These are phyloP conservation scores for Syrrhaptes paradoxus DNA, from an alignment of 2,113 vertebrate species.

Conservation along the genomic window DNA sequence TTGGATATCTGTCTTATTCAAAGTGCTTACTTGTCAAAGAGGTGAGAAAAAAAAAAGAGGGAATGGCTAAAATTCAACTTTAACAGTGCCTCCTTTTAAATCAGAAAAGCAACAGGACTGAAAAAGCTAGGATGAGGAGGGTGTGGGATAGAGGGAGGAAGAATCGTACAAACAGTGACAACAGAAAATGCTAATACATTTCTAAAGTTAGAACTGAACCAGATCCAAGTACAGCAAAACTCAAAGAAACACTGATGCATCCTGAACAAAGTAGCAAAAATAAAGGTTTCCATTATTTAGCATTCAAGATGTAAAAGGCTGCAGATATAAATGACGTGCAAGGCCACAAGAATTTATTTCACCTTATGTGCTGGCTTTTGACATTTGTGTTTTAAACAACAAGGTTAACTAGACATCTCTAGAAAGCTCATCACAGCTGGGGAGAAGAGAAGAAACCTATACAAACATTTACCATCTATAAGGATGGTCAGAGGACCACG, in stretches of 20 bases:
- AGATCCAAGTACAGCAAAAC: conserved; percentile 16
- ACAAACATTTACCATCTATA: neutral
- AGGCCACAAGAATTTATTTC: conserved; percentile 35
- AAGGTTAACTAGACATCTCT: neutral
- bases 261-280: conserved; percentile 44
- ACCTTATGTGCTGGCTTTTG: conserved; percentile 29
- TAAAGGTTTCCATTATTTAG: conserved; percentile 13
- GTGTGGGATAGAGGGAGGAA: neutral
- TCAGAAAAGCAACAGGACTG: neutral
- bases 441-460: neutral
- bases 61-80: neutral
- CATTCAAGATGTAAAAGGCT: conserved; percentile 26
- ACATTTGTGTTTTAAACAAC: neutral
- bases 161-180: neutral
- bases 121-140: conserved; percentile 1
- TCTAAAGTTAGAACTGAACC: conserved; percentile 21
- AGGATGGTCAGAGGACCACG: neutral
- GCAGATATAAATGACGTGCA: conserved; percentile 7
- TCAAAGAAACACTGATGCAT: conserved; percentile 23
- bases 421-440: conserved; percentile 15
- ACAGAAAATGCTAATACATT: conserved; percentile 35
- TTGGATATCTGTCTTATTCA: neutral
- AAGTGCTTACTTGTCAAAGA: neutral
- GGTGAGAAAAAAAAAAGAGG: neutral
- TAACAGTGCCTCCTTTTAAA: neutral